These are phyloP conservation scores for Actias luna DNA, from an alignment of 2,888 invertebrate genomes.

Conservation along the genomic window DNA sequence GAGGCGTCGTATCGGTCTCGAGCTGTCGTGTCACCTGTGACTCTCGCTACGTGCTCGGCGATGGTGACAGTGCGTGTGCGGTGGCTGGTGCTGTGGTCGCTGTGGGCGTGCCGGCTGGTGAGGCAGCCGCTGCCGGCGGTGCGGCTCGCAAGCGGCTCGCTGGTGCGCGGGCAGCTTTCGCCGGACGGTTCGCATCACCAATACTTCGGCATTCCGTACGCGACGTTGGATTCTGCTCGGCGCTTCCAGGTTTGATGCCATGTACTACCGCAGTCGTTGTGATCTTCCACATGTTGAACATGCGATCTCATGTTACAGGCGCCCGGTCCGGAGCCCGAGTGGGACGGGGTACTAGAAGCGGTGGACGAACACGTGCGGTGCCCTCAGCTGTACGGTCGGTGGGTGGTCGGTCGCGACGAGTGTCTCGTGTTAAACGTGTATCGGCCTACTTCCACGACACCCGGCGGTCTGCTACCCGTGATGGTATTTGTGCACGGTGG, in stretches of 20 bases:
- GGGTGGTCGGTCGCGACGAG: constrained; percentile 30
- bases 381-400: constrained; percentile 22
- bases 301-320: neutral
- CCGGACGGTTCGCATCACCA: constrained; percentile 28
- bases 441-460: neutral
- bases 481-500: constrained; percentile 27
- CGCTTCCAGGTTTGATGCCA: constrained; percentile 25
- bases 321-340: neutral
- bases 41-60: too few species aligned
- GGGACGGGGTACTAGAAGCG: neutral
- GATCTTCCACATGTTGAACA: neutral
- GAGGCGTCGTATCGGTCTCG: neutral
- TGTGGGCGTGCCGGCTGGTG: neutral
- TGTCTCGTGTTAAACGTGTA: constrained; percentile 28
- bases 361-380: constrained; percentile 25
- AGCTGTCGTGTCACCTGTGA: neutral
- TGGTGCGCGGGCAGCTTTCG: constrained; percentile 29
- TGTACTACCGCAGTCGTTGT: neutral
- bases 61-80: neutral
- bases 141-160: constrained; percentile 24
- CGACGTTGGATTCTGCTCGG: constrained; percentile 27
- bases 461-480: neutral
- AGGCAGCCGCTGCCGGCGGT: constrained; percentile 18
- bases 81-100: neutral
- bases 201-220: constrained; percentile 38